Percentiles rank a stretch among this genome's conserved stretches.
Evolutionary conservation across 2,113 vertebrate species (phyloP).

Genomic region (Sisor rabdophorus): DNA sequence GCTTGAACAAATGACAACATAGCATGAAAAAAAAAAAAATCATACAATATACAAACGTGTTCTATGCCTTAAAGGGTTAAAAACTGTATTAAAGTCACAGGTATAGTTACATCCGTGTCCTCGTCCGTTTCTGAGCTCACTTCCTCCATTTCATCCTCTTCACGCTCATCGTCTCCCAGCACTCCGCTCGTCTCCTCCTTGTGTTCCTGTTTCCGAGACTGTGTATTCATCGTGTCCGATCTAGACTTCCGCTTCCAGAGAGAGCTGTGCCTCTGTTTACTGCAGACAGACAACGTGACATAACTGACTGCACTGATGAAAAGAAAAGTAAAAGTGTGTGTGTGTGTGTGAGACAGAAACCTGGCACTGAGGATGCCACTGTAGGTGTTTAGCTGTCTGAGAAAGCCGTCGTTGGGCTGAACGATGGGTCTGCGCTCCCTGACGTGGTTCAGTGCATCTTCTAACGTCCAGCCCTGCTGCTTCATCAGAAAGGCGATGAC

Average conservation of each 20-base stretch:
- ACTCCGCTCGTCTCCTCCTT: conserved; percentile 27
- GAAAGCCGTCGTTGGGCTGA: conserved; percentile 88
- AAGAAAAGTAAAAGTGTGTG: not conserved
- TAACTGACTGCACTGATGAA: not conserved
- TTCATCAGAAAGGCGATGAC: conserved; percentile 93
- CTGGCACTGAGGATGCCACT: conserved; percentile 88
- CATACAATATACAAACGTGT: not conserved
- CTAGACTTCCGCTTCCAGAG: conserved; percentile 73
- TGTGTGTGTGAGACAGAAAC: conserved; percentile 54
- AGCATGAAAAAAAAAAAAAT: too few species aligned
- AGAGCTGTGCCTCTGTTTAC: conserved; percentile 73
- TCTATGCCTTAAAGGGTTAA: not conserved
- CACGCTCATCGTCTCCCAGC: conserved; percentile 25
- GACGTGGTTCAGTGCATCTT: conserved; percentile 73
- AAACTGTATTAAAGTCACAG: not conserved
- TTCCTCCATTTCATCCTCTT: conserved; percentile 43
- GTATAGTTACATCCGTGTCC: conserved; percentile 48
- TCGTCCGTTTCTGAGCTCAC: conserved; percentile 44
- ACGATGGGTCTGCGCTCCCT: conserved; percentile 74
- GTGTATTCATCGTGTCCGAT: conserved; percentile 53
- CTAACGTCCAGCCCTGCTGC: conserved; percentile 80
- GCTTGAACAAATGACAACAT: too few species aligned
- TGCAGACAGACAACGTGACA: conserved; percentile 31
- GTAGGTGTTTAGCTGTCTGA: conserved; percentile 89
- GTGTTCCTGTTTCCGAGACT: conserved; percentile 11